These are phyloP conservation scores for Microtus ochrogaster DNA, from an alignment of 2,113 vertebrate species.

Conservation along the genomic window DNA sequence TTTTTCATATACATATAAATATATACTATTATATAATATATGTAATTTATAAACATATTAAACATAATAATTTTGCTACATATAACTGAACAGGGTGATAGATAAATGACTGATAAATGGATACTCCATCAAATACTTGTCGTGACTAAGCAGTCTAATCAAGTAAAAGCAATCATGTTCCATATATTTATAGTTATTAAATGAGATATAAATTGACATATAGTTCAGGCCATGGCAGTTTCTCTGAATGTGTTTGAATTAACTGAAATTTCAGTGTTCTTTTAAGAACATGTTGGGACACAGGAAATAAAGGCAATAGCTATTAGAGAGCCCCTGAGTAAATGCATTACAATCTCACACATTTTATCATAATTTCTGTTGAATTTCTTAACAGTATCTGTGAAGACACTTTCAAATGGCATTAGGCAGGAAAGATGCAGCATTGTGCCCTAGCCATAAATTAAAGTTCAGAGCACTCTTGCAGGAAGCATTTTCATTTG, in stretches of 20 bases:
- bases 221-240: neutral
- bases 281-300: neutral
- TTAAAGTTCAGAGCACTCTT: neutral
- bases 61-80: neutral
- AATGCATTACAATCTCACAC: neutral
- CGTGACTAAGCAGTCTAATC: neutral
- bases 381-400: neutral
- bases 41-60: neutral
- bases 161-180: neutral
- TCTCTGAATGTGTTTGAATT: neutral
- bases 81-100: neutral
- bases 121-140: neutral
- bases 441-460: neutral
- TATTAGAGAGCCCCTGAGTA: neutral
- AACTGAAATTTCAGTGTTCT: neutral
- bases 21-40: neutral
- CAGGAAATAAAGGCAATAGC: neutral
- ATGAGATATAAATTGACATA: neutral
- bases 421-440: neutral
- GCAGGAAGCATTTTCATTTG: neutral
- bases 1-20: neutral
- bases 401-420: conserved; percentile 51
- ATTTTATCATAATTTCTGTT: conserved; percentile 2
- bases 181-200: neutral
- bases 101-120: neutral